Evolutionary conservation across 1,140 invertebrate genomes (phyloP), one percentile per base, ranked within the genome.

Genomic region (Rhopalosiphum maidis): DNA sequence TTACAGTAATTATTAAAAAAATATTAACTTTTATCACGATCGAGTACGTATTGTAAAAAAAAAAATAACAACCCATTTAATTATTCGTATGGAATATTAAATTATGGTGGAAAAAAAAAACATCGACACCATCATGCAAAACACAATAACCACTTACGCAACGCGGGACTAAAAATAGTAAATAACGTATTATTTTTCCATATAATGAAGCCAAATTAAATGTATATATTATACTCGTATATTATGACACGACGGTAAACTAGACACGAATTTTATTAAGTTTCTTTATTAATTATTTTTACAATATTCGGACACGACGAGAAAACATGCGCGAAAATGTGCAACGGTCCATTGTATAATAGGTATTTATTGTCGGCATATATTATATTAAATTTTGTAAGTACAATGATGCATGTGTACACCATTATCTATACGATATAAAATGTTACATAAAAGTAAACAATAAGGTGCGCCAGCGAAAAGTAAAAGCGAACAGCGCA

Each of bases 11-110:
- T 89, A 89, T 89, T 37, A 46, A 54, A 35, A 37, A 89, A 37
- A 35, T 37, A 89, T 89, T 51, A 89, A 35, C n/a, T 54, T 89
- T 89, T 54, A 89, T 89, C 87, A 89, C 87, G 87, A 89, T 89
- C n/a, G 48, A 54, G n/a, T 89, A 54, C 15, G 30, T 48, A 87
- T 30, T 51, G 30, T 22, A 89, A 51, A 88, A 51, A 48, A 48
- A 87, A 46, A 41, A 41, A 41, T 41, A 46, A 48, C 37, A 22
- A 25, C n/a, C 30, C 23, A n/a, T 51, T 51, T 89, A 54, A 54
- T 89, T 35, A 54, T 89, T 89, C 87, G 87, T 37, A 51, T 21
- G n/a, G n/a, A 88, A 88, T 54, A 54, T 89, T 89, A 89, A 51
- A 51, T 88, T 86, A 86, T 46, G 15, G 43, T 51, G 86, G 30